Evolutionary conservation across 1,140 invertebrate species (phyloP), one percentile per base, ranked within the genome.

Genomic region (Lasioglossum albipes): DNA sequence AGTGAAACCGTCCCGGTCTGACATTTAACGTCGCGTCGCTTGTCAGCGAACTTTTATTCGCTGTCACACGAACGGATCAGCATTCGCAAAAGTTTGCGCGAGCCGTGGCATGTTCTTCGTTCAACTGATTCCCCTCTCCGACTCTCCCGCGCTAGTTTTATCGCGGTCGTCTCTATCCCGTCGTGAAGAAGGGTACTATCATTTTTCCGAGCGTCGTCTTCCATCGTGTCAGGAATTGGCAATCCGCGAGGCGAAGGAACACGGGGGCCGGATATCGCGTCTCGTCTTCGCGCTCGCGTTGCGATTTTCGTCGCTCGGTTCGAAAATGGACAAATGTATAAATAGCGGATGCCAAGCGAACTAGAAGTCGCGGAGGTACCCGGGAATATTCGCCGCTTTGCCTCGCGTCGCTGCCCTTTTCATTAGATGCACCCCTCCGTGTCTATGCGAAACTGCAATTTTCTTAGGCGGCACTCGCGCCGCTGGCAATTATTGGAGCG

Each of bases 61-160:
- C 65, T 68, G 74, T 76, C 74, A 76, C 74, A 64, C 68, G 68
- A 49, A 36, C 67, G 68, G 65, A 36, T 45, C 72, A 36, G 22
- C 61, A 49, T 75, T 65, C 27, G 61, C 61, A 20, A 76, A 76
- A 57, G 41, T 59, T 66, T 27, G 2, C 13, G 52, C 64, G 36
- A 62, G 62, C 64, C 64, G 52, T 62, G 73, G 18, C 41, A 22
- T 57, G 31, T 41, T 41, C 49, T 22, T 41, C 74, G 45, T 57
- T 57, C n/a, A 16, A 2, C 20, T 7, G 7, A 59, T 57, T n/a
- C n/a, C 54, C 49, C 1, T 45, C 45, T 45, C 45, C 9, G 45
- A 10, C 45, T 45, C 45, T n/a, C 54, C n/a, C 18, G 20, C 18
- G 4, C 18, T 20, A 6, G 5, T n/a, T n/a, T 18, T 16, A 10